Evolutionary conservation across 2,888 invertebrate species (phyloP).

Genomic region (Melanostoma scalare): DNA sequence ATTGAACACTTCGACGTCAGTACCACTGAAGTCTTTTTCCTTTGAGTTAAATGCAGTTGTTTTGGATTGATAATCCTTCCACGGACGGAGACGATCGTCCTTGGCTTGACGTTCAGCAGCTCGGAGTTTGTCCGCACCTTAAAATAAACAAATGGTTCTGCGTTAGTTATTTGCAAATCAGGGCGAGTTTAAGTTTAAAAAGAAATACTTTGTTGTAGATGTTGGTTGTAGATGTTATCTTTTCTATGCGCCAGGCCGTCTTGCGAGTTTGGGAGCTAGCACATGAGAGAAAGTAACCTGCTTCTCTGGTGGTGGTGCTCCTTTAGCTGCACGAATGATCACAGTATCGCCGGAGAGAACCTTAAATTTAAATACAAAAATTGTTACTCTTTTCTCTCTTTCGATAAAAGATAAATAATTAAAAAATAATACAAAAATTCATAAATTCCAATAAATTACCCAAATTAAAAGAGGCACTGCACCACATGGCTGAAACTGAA

Average conservation of each 20-base stretch:
- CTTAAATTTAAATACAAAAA: conserved; percentile 83
- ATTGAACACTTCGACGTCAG: conserved; percentile 94
- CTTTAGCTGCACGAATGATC: conserved; percentile 92
- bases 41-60: conserved; percentile 88
- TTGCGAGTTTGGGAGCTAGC: conserved; percentile 94
- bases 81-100: conserved; percentile 91
- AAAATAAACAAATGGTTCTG: conserved; percentile 14
- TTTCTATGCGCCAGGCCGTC: conserved; percentile 86
- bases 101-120: conserved; percentile 94
- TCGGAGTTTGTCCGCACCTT: conserved; percentile 91
- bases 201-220: too few species aligned
- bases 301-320: conserved; percentile 95
- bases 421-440: conserved; percentile 2
- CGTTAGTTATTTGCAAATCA: not conserved
- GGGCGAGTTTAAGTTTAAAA: too few species aligned
- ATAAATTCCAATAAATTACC: conserved; percentile 9
- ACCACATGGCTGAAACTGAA: conserved; percentile 23
- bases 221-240: conserved; percentile 1
- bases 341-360: conserved; percentile 98
- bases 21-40: conserved; percentile 91
- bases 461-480: not conserved
- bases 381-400: not conserved
- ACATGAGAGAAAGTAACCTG: conserved; percentile 95
- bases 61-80: conserved; percentile 94
- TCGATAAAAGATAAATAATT: not conserved